phyloP scores from a whole-genome alignment of 2,888 invertebrate species.

The Drosophila aldrichi region DNA sequence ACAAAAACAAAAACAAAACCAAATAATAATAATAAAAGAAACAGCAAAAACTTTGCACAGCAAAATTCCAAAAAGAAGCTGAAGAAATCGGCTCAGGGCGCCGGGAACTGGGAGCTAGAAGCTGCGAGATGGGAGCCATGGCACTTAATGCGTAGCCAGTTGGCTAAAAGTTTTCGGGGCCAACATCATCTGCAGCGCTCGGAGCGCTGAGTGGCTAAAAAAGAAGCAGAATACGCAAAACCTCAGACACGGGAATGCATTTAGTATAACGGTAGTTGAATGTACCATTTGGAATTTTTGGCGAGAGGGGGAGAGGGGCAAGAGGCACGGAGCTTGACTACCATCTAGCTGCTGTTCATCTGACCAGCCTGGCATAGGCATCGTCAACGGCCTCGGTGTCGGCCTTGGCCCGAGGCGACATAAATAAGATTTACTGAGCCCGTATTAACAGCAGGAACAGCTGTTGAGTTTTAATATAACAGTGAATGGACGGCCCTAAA shows the following conservation, averaged over 20 bases:
- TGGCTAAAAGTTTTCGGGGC: conserved; percentile 37
- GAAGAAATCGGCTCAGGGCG: conserved; percentile 10
- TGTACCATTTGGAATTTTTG: conserved; percentile 18
- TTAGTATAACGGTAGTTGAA: conserved; percentile 51
- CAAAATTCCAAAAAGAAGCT: neutral
- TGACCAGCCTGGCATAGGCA: neutral
- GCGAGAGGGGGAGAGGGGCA: neutral
- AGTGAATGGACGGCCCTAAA: conserved; percentile 12
- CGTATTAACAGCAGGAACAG: conserved; percentile 11
- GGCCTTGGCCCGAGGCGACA: neutral
- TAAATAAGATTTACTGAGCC: conserved; percentile 8
- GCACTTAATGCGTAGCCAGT: conserved; percentile 38
- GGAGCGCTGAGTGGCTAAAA: conserved; percentile 10
- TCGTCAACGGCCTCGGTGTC: neutral
- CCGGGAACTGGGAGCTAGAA: neutral
- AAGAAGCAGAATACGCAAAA: conserved; percentile 19
- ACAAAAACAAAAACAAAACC: conserved; percentile 11
- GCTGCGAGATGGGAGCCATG: neutral
- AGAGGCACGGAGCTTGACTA: neutral
- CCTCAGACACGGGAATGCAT: conserved; percentile 49
- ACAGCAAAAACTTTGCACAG: conserved; percentile 14
- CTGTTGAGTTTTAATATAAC: conserved; percentile 6
- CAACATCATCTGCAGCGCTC: conserved; percentile 32
- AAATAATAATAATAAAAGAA: conserved; percentile 21
- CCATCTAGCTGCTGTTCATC: conserved; percentile 1